phyloP scores from a whole-genome alignment of 2,113 vertebrate genomes.

The Australoheros scitulus region DNA sequence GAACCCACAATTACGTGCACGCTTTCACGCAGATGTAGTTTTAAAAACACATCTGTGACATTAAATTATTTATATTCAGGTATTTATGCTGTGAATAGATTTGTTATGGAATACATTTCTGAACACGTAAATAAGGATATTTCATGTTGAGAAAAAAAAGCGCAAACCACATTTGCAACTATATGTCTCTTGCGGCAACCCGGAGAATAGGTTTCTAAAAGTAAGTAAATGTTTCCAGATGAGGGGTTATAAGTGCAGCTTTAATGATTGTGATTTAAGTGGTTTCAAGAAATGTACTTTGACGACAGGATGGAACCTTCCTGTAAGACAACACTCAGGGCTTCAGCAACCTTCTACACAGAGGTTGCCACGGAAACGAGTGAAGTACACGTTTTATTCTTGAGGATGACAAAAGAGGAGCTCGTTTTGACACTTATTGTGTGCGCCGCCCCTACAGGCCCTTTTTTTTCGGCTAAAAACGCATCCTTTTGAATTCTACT shows the following conservation, averaged over 20 bases:
- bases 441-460: background rate
- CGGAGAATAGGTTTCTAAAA: background rate
- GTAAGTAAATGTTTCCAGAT: background rate
- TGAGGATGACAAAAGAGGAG: background rate
- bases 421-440: background rate
- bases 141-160: background rate
- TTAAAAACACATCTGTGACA: background rate
- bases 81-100: background rate
- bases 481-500: background rate
- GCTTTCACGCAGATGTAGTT: background rate
- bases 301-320: background rate
- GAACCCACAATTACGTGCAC: background rate
- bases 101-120: background rate
- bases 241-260: background rate
- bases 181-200: background rate
- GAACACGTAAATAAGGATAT: background rate
- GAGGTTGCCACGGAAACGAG: constrained; percentile 37
- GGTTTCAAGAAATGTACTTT: background rate
- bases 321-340: background rate
- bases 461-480: background rate
- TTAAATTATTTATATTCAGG: background rate
- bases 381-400: background rate
- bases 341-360: rapidly evolving
- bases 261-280: background rate
- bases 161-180: background rate